Percentiles rank a stretch among this genome's conserved stretches.
Evolutionary conservation across 2,888 invertebrate genomes (phyloP).

Genomic region (Rhagium mordax): DNA sequence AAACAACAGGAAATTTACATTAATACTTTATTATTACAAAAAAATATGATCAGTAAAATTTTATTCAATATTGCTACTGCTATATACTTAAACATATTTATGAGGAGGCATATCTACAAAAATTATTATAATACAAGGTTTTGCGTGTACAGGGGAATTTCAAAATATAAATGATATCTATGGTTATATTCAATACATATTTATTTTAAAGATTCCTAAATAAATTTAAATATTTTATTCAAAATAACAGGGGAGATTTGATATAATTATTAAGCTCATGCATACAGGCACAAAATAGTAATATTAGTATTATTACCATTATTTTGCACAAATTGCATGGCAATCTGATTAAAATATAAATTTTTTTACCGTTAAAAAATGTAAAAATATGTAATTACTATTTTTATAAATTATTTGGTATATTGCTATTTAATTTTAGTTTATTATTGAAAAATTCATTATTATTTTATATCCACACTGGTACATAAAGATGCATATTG

Average conservation of each 20-base stretch:
- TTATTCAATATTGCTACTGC: not conserved
- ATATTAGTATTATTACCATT: not conserved
- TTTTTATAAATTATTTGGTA: not conserved
- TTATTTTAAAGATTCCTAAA: slow-evolving; percentile 14
- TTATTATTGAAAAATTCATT: too few relatives aligned
- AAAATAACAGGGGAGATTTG: not conserved
- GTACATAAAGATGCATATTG: too few relatives aligned
- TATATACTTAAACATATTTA: slow-evolving; percentile 5
- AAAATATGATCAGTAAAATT: slow-evolving; percentile 3
- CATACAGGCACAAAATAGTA: not conserved
- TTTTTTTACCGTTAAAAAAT: not conserved
- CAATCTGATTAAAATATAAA: not conserved
- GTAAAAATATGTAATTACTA: not conserved
- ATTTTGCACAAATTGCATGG: not conserved
- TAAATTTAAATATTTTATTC: slow-evolving; percentile 24
- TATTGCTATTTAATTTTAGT: too few relatives aligned
- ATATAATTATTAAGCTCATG: not conserved
- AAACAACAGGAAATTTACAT: slow-evolving; percentile 56
- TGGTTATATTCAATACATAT: slow-evolving; percentile 3
- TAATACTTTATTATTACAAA: slow-evolving; percentile 25
- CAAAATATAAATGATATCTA: slow-evolving; percentile 6
- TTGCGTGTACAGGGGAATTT: not conserved
- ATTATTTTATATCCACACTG: too few relatives aligned
- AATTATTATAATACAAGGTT: not conserved
- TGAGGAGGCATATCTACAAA: not conserved